Percentiles rank a stretch among this genome's conserved stretches.
Conservation (phyloP, 2,113 vertebrate genomes). For the Phasianus colchicus region DNA sequence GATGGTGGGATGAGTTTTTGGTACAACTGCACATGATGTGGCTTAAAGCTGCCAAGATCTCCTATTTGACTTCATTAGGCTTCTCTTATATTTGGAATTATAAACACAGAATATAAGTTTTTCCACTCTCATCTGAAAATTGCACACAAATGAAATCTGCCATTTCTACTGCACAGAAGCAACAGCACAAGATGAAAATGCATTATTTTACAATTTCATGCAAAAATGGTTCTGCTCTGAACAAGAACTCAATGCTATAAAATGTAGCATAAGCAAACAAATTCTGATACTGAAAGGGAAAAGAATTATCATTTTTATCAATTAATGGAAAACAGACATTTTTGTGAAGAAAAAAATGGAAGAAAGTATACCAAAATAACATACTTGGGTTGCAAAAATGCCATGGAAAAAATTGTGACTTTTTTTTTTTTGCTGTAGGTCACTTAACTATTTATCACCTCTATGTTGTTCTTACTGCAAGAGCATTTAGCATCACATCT, state of each 20-base stretch:
- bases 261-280: not conserved
- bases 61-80: not conserved
- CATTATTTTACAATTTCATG: not conserved
- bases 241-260: not conserved
- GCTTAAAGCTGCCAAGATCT: not conserved
- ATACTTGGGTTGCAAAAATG: not conserved
- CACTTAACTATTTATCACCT: not conserved
- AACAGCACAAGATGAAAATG: not conserved
- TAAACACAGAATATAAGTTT: not conserved
- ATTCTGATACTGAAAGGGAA: not conserved
- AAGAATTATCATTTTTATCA: not conserved
- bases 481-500: not conserved
- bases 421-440: not conserved
- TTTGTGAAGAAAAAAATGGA: not conserved
- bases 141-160: not conserved
- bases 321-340: not conserved
- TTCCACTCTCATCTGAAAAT: not conserved
- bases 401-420: not conserved
- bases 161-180: not conserved
- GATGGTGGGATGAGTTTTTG: not conserved
- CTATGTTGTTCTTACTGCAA: not conserved
- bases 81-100: not conserved
- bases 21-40: not conserved
- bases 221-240: not conserved
- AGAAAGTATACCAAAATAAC: not conserved